These are phyloP conservation scores for Diaperis boleti DNA, from an alignment of 2,888 invertebrate species.

Conservation along the genomic window DNA sequence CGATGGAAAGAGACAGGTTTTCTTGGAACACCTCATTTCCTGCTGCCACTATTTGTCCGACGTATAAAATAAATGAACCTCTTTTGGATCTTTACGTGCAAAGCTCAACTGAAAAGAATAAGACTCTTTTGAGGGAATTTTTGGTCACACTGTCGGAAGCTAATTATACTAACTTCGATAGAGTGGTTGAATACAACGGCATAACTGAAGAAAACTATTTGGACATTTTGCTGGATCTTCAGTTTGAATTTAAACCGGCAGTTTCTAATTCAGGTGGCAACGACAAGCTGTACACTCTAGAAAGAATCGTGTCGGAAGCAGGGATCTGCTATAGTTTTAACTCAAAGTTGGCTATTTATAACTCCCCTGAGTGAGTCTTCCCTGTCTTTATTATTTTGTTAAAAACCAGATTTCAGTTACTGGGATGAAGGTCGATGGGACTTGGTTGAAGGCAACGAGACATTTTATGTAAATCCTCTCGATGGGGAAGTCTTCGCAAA, in stretches of 20 bases:
- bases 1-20: constrained; percentile 79
- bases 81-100: constrained; percentile 69
- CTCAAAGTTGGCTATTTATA: constrained; percentile 73
- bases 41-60: constrained; percentile 75
- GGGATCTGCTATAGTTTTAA: constrained; percentile 79
- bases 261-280: constrained; percentile 61
- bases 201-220: constrained; percentile 72
- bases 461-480: constrained; percentile 75
- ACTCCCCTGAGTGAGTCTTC: constrained; percentile 69
- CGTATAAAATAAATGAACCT: constrained; percentile 69
- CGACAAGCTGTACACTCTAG: constrained; percentile 60
- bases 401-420: constrained; percentile 66
- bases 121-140: constrained; percentile 70
- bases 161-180: constrained; percentile 72
- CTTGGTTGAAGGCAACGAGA: constrained; percentile 65
- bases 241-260: constrained; percentile 68
- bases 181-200: constrained; percentile 69
- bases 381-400: neutral
- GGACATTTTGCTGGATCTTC: constrained; percentile 70
- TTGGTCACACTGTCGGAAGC: constrained; percentile 70
- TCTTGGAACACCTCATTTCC: constrained; percentile 81
- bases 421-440: constrained; percentile 72
- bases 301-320: constrained; percentile 76
- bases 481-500: constrained; percentile 83
- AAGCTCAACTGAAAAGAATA: constrained; percentile 62